Evolutionary conservation across 2,797 vertebrate species (phyloP).

Genomic region (Clarias platycephalus): DNA sequence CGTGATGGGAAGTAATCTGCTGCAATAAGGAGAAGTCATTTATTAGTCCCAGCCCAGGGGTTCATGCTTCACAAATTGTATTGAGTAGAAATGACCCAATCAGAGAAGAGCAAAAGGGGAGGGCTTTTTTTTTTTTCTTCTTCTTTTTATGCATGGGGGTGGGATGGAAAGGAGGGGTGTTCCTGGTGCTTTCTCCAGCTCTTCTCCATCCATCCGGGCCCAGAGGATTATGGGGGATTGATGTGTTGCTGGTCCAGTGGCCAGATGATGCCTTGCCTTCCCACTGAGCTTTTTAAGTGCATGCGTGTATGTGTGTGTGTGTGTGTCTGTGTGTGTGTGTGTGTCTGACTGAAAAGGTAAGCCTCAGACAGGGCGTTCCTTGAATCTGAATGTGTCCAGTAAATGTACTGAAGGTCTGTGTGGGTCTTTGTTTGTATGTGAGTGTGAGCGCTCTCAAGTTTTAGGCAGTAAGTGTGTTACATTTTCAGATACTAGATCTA

Average conservation of each 20-base stretch:
- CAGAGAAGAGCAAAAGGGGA: slow-evolving; percentile 53
- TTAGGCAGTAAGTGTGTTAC: slow-evolving; percentile 1
- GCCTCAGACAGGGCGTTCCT: slow-evolving; percentile 33
- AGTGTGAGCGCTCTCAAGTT: not conserved
- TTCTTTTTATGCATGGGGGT: slow-evolving; percentile 8
- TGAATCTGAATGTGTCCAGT: slow-evolving; percentile 18
- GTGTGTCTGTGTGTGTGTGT: slow-evolving; percentile 22
- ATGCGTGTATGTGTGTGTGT: slow-evolving; percentile 47
- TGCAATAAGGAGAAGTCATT: slow-evolving; percentile 61
- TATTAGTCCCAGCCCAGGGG: slow-evolving; percentile 59
- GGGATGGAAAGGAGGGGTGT: slow-evolving; percentile 29
- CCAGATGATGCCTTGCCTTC: slow-evolving; percentile 62
- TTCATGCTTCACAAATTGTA: slow-evolving; percentile 66
- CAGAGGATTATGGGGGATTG: slow-evolving; percentile 72
- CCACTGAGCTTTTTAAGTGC: slow-evolving; percentile 69
- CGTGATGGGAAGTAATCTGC: slow-evolving; percentile 58
- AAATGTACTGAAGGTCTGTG: slow-evolving; percentile 10
- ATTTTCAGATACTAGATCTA: slow-evolving; percentile 12
- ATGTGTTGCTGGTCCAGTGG: slow-evolving; percentile 59
- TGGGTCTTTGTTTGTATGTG: slow-evolving; percentile 3
- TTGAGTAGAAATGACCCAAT: slow-evolving; percentile 62
- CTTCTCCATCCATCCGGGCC: slow-evolving; percentile 51
- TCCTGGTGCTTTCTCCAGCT: slow-evolving; percentile 46
- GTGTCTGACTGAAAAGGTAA: slow-evolving; percentile 32
- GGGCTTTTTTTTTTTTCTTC: slow-evolving; percentile 30